Evolutionary conservation across 2,888 invertebrate genomes (phyloP).

Genomic region (Noctua fimbriata): DNA sequence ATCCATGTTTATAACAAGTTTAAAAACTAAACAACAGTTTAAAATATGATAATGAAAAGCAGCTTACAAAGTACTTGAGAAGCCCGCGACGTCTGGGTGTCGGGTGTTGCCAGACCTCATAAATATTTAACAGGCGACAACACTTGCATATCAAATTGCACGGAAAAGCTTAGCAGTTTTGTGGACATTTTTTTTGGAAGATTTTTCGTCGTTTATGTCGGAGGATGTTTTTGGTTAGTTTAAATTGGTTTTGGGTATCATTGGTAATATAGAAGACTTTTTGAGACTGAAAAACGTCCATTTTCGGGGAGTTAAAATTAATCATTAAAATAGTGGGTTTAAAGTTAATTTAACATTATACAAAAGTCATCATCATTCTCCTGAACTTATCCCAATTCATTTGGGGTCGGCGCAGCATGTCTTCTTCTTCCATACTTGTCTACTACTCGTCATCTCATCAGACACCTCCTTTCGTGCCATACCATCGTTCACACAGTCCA

Average conservation of each 20-base stretch:
- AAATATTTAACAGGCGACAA: constrained; percentile 67
- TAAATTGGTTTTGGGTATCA: not conserved
- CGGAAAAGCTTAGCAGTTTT: constrained; percentile 55
- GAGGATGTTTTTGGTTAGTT: not conserved
- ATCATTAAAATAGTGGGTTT: too few species aligned
- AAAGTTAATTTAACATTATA: too few species aligned
- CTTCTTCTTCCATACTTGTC: too few species aligned
- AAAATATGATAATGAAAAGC: constrained; percentile 70
- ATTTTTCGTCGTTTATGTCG: not conserved
- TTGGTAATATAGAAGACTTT: too few species aligned
- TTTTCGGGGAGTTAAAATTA: too few species aligned
- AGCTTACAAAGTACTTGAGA: constrained; percentile 66
- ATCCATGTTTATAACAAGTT: constrained; percentile 48
- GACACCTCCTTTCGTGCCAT: too few species aligned
- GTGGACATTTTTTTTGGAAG: constrained; percentile 2
- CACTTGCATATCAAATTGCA: constrained; percentile 68
- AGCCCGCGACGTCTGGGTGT: constrained; percentile 59
- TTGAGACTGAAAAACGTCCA: too few species aligned
- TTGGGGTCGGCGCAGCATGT: too few species aligned
- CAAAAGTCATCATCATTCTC: too few species aligned
- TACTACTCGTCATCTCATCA: too few species aligned
- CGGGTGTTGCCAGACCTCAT: constrained; percentile 62
- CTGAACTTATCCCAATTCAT: too few species aligned
- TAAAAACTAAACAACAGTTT: constrained; percentile 64
- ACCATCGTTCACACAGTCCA: too few species aligned